Evolutionary conservation across 2,888 invertebrate species (phyloP).

Genomic region (Lobophora halterata): DNA sequence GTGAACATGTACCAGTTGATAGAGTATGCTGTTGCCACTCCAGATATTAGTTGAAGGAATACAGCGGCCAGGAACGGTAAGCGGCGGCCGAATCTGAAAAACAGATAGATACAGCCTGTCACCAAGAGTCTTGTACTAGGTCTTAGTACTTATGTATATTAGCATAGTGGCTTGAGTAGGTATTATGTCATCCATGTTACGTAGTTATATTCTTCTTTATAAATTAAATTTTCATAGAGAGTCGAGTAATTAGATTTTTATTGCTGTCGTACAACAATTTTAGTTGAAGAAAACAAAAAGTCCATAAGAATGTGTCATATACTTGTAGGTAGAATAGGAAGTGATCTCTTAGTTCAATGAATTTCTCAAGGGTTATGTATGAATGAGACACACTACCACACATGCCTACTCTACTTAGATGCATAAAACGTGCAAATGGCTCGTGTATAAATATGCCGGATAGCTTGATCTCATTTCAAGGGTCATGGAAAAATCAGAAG

Average conservation of each 20-base stretch:
- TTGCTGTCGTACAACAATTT: too few relatives aligned
- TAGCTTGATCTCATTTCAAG: conserved; percentile 5
- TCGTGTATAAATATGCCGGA: conserved; percentile 8
- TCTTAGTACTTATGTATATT: too few relatives aligned
- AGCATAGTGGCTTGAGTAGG: too few relatives aligned
- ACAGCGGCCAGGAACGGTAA: conserved; percentile 87
- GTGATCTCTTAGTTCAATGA: conserved; percentile 18
- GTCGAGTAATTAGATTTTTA: too few relatives aligned
- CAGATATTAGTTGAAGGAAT: conserved; percentile 85
- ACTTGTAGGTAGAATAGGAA: conserved; percentile 22
- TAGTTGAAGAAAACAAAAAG: too few relatives aligned
- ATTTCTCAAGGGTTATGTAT: conserved; percentile 18
- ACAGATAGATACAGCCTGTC: too few relatives aligned
- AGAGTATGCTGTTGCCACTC: conserved; percentile 85
- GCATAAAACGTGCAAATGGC: conserved; percentile 11
- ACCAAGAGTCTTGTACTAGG: too few relatives aligned
- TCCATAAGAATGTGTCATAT: too few relatives aligned
- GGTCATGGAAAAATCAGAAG: conserved; percentile 21
- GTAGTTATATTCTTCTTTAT: too few relatives aligned
- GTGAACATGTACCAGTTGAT: conserved; percentile 85
- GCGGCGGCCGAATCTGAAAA: conserved; percentile 86
- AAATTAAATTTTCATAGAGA: too few relatives aligned
- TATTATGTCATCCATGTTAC: too few relatives aligned
- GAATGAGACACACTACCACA: conserved; percentile 4
- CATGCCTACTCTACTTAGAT: conserved; percentile 1